Conservation (phyloP, 2,888 invertebrate genomes). For the Eurytoma californica region DNA sequence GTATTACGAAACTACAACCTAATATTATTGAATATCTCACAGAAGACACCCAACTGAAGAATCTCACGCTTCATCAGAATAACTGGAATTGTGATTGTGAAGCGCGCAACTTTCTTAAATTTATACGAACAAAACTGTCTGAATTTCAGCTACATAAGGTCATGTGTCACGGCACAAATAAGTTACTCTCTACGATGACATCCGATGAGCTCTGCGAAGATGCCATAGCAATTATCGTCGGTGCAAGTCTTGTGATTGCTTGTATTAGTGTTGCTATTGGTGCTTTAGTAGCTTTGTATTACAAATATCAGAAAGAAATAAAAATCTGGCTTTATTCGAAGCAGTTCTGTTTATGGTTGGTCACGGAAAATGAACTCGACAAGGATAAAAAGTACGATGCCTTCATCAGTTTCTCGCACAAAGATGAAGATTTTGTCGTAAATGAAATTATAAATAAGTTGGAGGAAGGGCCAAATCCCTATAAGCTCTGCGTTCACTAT, state of each 20-base stretch:
- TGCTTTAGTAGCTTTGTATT: slow-evolving; percentile 68
- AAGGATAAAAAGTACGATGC: slow-evolving; percentile 84
- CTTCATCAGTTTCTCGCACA: slow-evolving; percentile 87
- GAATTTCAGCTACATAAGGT: slow-evolving; percentile 13
- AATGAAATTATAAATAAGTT: slow-evolving; percentile 82
- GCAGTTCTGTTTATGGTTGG: slow-evolving; percentile 79
- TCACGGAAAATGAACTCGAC: slow-evolving; percentile 83
- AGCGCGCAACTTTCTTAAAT: slow-evolving; percentile 78
- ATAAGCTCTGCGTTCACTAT: slow-evolving; percentile 84
- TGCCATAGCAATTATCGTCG: slow-evolving; percentile 52
- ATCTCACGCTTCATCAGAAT: slow-evolving; percentile 77
- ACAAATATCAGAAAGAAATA: slow-evolving; percentile 78
- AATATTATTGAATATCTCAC: slow-evolving; percentile 43
- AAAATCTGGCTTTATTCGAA: slow-evolving; percentile 83
- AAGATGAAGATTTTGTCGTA: slow-evolving; percentile 83
- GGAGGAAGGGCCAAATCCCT: slow-evolving; percentile 80
- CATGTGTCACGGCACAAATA: slow-evolving; percentile 26
- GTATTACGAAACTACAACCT: slow-evolving; percentile 20
- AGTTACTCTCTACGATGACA: slow-evolving; percentile 42
- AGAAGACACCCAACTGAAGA: slow-evolving; percentile 59
- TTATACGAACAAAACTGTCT: slow-evolving; percentile 74
- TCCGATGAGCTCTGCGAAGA: slow-evolving; percentile 49
- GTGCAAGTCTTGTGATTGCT: slow-evolving; percentile 66
- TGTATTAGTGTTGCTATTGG: slow-evolving; percentile 75
- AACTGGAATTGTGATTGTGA: slow-evolving; percentile 83